phyloP scores from a whole-genome alignment of 2,797 vertebrate genomes.

The Dendrocincla tyrannina region DNA sequence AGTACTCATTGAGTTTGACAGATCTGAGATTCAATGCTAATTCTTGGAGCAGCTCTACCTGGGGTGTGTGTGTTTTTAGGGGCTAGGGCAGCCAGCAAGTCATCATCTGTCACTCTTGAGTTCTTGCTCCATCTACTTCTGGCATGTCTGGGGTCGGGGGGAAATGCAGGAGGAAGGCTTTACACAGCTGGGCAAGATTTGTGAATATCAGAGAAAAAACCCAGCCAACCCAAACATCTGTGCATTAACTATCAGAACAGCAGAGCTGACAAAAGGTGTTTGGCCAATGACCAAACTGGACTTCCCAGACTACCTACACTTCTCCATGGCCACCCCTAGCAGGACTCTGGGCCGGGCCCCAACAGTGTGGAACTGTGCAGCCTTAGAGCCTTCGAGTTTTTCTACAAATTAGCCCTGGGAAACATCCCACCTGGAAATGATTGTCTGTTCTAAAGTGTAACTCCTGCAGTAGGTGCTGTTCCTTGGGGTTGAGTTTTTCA shows the following conservation, averaged over 20 bases:
- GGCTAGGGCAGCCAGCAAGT: not conserved
- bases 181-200: not conserved
- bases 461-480: not conserved
- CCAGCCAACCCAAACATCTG: not conserved
- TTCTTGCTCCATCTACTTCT: not conserved
- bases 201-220: not conserved
- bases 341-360: not conserved
- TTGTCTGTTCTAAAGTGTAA: not conserved
- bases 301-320: not conserved
- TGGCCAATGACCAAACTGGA: not conserved
- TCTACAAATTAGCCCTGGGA: not conserved
- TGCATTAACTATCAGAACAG: not conserved
- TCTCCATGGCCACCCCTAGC: not conserved
- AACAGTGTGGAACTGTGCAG: not conserved
- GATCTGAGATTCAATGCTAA: not conserved
- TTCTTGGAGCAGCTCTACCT: not conserved
- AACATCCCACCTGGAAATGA: not conserved
- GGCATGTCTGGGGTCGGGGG: not conserved
- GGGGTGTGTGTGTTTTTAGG: not conserved
- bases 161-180: not conserved
- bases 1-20: slow-evolving; percentile 10
- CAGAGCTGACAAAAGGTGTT: not conserved
- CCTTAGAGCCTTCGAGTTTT: not conserved
- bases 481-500: not conserved
- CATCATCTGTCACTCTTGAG: not conserved